A percentile compares a stretch with the other conserved stretches of the same genome.
Conservation (phyloP, 2,888 invertebrate species). For the Sympetrum striolatum region DNA sequence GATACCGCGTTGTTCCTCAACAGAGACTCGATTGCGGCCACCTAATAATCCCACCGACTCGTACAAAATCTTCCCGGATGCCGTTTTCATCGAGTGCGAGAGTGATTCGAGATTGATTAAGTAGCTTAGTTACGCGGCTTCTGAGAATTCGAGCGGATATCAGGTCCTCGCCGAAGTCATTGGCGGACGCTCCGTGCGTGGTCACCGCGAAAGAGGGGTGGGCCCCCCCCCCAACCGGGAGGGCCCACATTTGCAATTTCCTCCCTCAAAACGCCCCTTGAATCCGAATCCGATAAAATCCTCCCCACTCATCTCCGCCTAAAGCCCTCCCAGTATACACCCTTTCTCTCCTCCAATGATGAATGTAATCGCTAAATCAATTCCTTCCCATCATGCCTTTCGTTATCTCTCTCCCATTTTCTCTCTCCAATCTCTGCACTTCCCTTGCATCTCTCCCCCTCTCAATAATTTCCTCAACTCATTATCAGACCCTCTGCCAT, state of each 20-base stretch:
- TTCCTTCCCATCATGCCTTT: background rate
- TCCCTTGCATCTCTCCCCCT: too few relatives aligned
- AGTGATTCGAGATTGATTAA: background rate
- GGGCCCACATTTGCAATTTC: constrained; percentile 29
- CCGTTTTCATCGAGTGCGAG: background rate
- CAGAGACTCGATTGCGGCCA: too few relatives aligned
- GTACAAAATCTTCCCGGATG: background rate
- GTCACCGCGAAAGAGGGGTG: background rate
- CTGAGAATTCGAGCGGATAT: background rate
- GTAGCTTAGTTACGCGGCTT: background rate
- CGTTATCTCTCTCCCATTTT: too few relatives aligned
- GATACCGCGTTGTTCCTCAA: too few relatives aligned
- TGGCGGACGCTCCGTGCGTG: background rate
- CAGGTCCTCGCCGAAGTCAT: background rate
- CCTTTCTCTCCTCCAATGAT: background rate
- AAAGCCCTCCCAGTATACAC: background rate
- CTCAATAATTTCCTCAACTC: background rate
- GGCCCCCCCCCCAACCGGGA: background rate
- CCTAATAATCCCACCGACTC: too few relatives aligned
- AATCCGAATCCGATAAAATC: constrained; percentile 32
- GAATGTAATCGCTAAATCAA: constrained; percentile 36
- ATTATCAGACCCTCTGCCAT: background rate
- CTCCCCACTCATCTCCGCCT: background rate
- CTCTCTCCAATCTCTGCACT: too few relatives aligned
- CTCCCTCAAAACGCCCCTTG: constrained; percentile 28